Percentiles rank a stretch among this genome's conserved stretches.
Evolutionary conservation across 2,888 invertebrate species (phyloP).

Genomic region (Caradrina kadenii): DNA sequence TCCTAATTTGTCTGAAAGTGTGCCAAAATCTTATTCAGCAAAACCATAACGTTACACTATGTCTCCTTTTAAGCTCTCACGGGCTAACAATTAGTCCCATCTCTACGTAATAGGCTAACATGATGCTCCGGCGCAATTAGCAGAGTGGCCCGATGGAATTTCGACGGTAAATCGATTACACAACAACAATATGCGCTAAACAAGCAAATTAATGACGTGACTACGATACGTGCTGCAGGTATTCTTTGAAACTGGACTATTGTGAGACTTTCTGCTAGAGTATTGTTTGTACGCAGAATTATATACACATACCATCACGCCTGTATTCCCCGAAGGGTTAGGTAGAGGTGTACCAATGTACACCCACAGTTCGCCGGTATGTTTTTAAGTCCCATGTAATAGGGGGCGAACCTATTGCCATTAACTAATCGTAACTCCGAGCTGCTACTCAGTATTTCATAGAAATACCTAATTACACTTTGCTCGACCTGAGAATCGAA

Average conservation of each 20-base stretch:
- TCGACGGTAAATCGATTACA: constrained; percentile 40
- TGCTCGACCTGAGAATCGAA: too few relatives aligned
- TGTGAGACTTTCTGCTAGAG: background rate
- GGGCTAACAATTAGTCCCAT: constrained; percentile 12
- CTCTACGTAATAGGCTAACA: constrained; percentile 16
- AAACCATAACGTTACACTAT: background rate
- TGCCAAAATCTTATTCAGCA: background rate
- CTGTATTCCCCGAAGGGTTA: too few relatives aligned
- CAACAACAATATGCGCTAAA: constrained; percentile 36
- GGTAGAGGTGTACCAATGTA: too few relatives aligned
- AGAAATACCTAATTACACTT: too few relatives aligned
- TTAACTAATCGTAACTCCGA: too few relatives aligned
- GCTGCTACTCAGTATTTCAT: too few relatives aligned
- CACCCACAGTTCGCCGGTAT: too few relatives aligned
- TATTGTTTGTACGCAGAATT: background rate
- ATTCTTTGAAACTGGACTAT: constrained; percentile 4
- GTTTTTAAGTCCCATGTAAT: too few relatives aligned
- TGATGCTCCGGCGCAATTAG: constrained; percentile 28
- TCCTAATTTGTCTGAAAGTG: background rate
- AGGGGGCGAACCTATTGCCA: too few relatives aligned
- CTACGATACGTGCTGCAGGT: constrained; percentile 19
- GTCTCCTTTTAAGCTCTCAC: constrained; percentile 1
- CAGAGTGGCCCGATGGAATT: constrained; percentile 25
- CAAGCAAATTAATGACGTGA: constrained; percentile 39
- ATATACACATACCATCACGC: too few relatives aligned